Base-by-base conservation (phyloP, 2,888 invertebrate species). In the Zaprionus bogoriensis region DNA sequence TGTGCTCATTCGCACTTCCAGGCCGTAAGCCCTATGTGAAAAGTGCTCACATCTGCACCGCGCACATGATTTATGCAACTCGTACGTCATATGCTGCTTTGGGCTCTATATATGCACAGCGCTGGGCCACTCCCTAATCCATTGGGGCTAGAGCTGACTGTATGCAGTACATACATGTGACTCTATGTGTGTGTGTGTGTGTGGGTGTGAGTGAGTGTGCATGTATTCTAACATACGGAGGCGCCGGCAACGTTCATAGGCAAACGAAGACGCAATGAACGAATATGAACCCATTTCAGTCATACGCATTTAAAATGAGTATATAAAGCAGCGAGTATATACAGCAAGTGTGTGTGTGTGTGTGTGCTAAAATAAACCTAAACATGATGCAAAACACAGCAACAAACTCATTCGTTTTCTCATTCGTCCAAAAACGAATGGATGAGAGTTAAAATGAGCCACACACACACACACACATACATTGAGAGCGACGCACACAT, bases 401-500 rank as follows among this genome's bases (percentile, higher is more conserved):
- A 77, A 72, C 74, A 80, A 83, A 86, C 83, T 86, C 83, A 81
- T 86, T 86, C 80, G 80, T 79, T 81, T 86, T 86, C 72, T 74
- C 86, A 81, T 81, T 81, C 80, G 80, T 86, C 83, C 71, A 79
- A 81, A 74, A 83, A 76, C 80, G 80, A 81, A 79, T 81, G 86
- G 83, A 81, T 83, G 85, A 83, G 87, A 83, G 87, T 86, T 86
- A 82, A 84, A 86, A 81, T 87, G 82, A 82, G 82, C 78, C 61
- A 62, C 53, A 68, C 65, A 68, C 50, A 63, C 23, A 69, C 57
- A 60, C 39, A 61, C 20, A 44, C 22, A 65, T 23, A 42, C 27
- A 36, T 7, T 36, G 14, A 53, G 22, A n/a, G n/a, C n/a, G n/a
- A 50, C 27, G 44, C 12, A 63, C 17, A 47, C 36, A 41, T 32